A percentile compares a stretch with the other conserved stretches of the same genome.
Conservation (phyloP, 2,888 invertebrate genomes). For the Achlya flavicornis region DNA sequence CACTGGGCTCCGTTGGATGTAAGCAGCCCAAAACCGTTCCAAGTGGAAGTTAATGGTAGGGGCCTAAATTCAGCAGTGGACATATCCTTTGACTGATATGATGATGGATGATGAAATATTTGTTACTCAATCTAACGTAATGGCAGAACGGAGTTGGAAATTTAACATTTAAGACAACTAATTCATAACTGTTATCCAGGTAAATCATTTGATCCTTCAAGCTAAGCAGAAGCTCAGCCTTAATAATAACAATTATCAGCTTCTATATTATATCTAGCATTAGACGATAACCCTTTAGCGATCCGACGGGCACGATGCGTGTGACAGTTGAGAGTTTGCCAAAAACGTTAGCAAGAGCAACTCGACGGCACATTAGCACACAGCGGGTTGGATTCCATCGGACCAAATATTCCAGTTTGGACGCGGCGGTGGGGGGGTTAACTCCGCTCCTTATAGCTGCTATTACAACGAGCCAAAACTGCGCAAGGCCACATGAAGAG, state of each 20-base stretch:
- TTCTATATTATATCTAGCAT: not conserved
- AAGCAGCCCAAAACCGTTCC: too few species aligned
- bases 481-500: not conserved
- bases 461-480: not conserved
- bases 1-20: too few species aligned
- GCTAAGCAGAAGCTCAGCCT: too few species aligned
- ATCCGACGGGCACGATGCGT: slow-evolving; percentile 65
- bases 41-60: too few species aligned
- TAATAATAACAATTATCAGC: not conserved
- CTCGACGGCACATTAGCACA: slow-evolving; percentile 63
- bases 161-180: too few species aligned
- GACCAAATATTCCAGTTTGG: slow-evolving; percentile 35
- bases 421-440: slow-evolving; percentile 19
- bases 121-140: too few species aligned
- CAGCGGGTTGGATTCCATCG: slow-evolving; percentile 54
- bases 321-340: slow-evolving; percentile 79
- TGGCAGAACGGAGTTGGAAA: too few species aligned
- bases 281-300: slow-evolving; percentile 21
- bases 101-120: too few species aligned
- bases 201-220: too few species aligned
- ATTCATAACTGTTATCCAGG: too few species aligned
- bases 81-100: too few species aligned
- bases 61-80: too few species aligned
- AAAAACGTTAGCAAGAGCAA: slow-evolving; percentile 69
- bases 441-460: slow-evolving; percentile 17